Evolutionary conservation across 2,888 invertebrate genomes (phyloP).

Genomic region (Apotomis capreana): DNA sequence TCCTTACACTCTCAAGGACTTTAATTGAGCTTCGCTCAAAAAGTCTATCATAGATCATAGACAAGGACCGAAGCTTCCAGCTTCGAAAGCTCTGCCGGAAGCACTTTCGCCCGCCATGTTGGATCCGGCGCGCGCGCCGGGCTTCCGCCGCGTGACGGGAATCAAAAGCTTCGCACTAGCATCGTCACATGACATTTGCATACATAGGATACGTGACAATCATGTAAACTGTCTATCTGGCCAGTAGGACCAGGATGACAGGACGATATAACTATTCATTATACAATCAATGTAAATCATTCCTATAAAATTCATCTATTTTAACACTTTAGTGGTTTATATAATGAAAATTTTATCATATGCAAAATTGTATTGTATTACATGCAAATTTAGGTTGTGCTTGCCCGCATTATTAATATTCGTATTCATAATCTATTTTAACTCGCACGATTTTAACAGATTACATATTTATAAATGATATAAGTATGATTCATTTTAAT

Average conservation of each 20-base stretch:
- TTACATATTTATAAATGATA: too few relatives aligned
- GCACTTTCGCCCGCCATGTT: constrained; percentile 82
- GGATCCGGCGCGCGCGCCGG: constrained; percentile 81
- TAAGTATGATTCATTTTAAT: too few relatives aligned
- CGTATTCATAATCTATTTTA: too few relatives aligned
- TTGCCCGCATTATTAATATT: too few relatives aligned
- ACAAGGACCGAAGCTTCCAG: constrained; percentile 64
- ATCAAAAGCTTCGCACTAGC: constrained; percentile 67
- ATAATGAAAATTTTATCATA: too few relatives aligned
- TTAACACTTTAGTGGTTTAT: neutral
- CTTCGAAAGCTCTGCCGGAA: constrained; percentile 72
- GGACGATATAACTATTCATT: constrained; percentile 27
- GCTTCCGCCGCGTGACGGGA: constrained; percentile 80
- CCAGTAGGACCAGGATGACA: neutral
- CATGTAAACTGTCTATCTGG: constrained; percentile 59
- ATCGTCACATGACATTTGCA: constrained; percentile 70
- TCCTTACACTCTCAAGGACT: too few relatives aligned
- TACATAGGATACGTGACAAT: constrained; percentile 74
- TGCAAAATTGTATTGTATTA: too few relatives aligned
- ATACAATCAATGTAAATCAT: neutral
- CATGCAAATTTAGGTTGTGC: too few relatives aligned
- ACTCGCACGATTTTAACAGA: too few relatives aligned
- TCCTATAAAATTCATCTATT: too few relatives aligned
- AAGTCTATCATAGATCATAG: constrained; percentile 44
- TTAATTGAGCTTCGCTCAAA: neutral